Percentiles rank a stretch among this genome's conserved stretches.
phyloP scores from a whole-genome alignment of 2,888 invertebrate species.

The Suillia variegata region DNA sequence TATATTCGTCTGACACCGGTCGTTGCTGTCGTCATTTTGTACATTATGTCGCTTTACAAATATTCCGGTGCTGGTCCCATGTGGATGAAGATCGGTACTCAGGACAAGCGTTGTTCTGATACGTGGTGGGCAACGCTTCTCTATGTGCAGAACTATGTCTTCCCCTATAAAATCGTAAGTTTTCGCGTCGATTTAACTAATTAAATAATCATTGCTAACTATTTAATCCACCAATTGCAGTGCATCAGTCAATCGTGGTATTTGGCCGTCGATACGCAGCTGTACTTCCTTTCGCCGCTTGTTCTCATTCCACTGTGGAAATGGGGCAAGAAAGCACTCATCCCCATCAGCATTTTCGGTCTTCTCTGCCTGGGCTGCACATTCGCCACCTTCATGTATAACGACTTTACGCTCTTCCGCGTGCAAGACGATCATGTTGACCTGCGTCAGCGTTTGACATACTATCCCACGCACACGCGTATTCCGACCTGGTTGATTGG shows the following conservation, averaged over 20 bases:
- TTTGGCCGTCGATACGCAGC: conserved; percentile 66
- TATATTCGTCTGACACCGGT: conserved; percentile 65
- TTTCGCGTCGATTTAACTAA: too few relatives aligned
- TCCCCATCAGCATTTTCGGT: conserved; percentile 48
- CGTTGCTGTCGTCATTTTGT: conserved; percentile 63
- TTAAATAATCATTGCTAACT: neutral
- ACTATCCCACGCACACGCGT: conserved; percentile 59
- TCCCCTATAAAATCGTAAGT: conserved; percentile 53
- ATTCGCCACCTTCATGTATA: conserved; percentile 51
- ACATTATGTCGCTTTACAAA: conserved; percentile 62
- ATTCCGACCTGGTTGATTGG: conserved; percentile 60
- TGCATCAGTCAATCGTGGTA: conserved; percentile 68
- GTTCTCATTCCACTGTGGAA: conserved; percentile 63
- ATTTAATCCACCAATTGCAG: conserved; percentile 33
- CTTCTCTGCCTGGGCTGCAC: conserved; percentile 54
- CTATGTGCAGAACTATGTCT: conserved; percentile 63
- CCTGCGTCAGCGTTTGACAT: conserved; percentile 51
- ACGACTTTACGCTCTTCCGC: conserved; percentile 56
- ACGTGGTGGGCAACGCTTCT: conserved; percentile 64
- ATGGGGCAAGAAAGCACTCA: conserved; percentile 57
- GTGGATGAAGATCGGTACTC: conserved; percentile 61
- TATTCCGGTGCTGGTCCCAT: conserved; percentile 64
- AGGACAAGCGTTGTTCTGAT: conserved; percentile 53
- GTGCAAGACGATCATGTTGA: conserved; percentile 54
- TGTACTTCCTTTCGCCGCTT: conserved; percentile 65